Percentiles rank a stretch among this genome's conserved stretches.
Evolutionary conservation across 1,140 invertebrate genomes (phyloP).

Genomic region (Trichonephila clavipes): DNA sequence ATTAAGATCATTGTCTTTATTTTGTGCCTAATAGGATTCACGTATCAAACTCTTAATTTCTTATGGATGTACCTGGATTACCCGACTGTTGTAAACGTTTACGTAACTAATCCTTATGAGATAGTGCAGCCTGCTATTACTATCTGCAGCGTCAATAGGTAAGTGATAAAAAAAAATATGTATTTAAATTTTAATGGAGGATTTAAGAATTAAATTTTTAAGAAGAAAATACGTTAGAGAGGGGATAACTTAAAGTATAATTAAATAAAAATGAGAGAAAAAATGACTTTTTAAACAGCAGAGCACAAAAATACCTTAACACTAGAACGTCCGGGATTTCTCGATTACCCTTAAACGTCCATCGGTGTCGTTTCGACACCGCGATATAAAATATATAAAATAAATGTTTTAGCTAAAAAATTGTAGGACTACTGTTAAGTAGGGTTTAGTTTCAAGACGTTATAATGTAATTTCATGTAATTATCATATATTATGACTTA

Average conservation of each 20-base stretch:
- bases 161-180: neutral
- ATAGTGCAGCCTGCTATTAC: constrained; percentile 51
- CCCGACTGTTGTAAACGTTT: constrained; percentile 47
- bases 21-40: constrained; percentile 37
- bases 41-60: constrained; percentile 47
- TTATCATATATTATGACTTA: too few relatives aligned
- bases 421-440: too few relatives aligned
- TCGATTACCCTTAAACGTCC: too few relatives aligned
- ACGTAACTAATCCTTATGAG: constrained; percentile 33
- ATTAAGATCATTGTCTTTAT: constrained; percentile 51
- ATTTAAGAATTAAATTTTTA: neutral
- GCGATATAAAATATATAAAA: too few relatives aligned
- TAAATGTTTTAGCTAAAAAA: too few relatives aligned
- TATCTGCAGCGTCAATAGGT: constrained; percentile 61
- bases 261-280: too few relatives aligned
- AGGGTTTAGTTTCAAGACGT: too few relatives aligned
- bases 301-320: too few relatives aligned
- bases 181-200: neutral
- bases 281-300: too few relatives aligned
- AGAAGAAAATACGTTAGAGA: neutral
- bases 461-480: too few relatives aligned
- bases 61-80: constrained; percentile 30
- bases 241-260: neutral
- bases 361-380: too few relatives aligned
- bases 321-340: too few relatives aligned